Evolutionary conservation across 2,888 invertebrate species (phyloP), one percentile per base, ranked within the genome.

Genomic region (Philereme transversata): DNA sequence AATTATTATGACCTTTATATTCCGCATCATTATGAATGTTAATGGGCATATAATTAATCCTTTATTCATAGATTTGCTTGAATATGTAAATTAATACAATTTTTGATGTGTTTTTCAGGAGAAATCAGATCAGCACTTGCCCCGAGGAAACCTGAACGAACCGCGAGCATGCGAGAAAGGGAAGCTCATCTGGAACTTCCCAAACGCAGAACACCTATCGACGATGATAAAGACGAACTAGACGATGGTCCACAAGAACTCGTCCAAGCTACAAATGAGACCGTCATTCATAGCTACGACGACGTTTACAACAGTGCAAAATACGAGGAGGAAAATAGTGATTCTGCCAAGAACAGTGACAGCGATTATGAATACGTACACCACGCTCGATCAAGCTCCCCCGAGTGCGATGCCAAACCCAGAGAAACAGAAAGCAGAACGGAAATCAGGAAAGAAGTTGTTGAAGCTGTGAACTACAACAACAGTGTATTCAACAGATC

Each of bases 111-210:
- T 60, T 65, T 87, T 85, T 65, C 84, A 96, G 96, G 97, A 83
- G 97, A 97, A 93, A 96, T 96, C 71, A 93, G 97, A 82, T 96
- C 96, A 80, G 94, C 96, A 60, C 93, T 97, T 74, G 96, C 96
- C 54, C 96, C 96, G 9, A 94, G 96, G 59, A 97, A 97, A 85
- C 97, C 97, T 10, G 97, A 97, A 83, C 93, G 97, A 67, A 97
- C 97, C 11, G 96, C 97, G 48, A 97, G 97, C 81, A 96, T 97
- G 95, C 93, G 97, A 72, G 97, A 96, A 84, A 93, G 96, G 62
- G 95, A 95, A 85, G 94, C 95, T 4, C 94, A 94, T 71, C 83
- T 95, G 72, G 95, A 95, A 79, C 89, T 94, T 51, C 93, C 93
- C 36, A 92, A 92, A 72, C 87, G 93, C 57, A 81, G 90, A 64